phyloP scores from a whole-genome alignment of 1,140 invertebrate species.

The Maconellicoccus hirsutus region DNA sequence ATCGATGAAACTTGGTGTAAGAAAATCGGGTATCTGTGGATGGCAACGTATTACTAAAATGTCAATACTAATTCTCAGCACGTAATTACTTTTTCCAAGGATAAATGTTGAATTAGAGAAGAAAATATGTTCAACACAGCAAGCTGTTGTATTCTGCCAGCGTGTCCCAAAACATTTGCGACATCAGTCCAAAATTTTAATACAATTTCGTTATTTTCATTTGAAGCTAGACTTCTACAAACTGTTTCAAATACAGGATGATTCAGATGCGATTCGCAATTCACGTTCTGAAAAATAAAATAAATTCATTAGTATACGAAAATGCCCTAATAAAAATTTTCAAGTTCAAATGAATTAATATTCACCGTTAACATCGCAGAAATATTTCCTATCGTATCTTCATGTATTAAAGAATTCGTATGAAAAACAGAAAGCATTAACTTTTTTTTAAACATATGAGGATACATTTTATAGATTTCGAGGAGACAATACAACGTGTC shows the following conservation, averaged over 20 bases:
- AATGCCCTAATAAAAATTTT: not conserved
- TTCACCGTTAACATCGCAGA: constrained; percentile 24
- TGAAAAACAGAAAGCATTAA: constrained; percentile 23
- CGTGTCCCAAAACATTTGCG: not conserved
- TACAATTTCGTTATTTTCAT: not conserved
- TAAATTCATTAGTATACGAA: not conserved
- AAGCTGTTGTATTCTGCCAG: not conserved
- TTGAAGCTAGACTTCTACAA: not conserved
- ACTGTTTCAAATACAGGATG: not conserved
- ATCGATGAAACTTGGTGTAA: not conserved
- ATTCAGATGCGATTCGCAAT: not conserved
- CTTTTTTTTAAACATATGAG: constrained; percentile 20
- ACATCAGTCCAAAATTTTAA: not conserved
- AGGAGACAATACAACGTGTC: constrained; percentile 25
- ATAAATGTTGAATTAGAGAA: not conserved
- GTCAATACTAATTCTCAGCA: too few relatives aligned
- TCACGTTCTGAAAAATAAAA: not conserved
- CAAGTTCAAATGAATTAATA: not conserved
- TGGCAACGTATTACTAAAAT: not conserved
- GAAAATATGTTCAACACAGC: constrained; percentile 1
- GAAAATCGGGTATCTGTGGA: not conserved
- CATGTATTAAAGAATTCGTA: constrained; percentile 12
- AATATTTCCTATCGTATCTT: constrained; percentile 24
- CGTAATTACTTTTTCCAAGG: not conserved
- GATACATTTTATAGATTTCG: constrained; percentile 22